Conservation (phyloP, 1,140 invertebrate genomes). For the Chlorops oryzae region DNA sequence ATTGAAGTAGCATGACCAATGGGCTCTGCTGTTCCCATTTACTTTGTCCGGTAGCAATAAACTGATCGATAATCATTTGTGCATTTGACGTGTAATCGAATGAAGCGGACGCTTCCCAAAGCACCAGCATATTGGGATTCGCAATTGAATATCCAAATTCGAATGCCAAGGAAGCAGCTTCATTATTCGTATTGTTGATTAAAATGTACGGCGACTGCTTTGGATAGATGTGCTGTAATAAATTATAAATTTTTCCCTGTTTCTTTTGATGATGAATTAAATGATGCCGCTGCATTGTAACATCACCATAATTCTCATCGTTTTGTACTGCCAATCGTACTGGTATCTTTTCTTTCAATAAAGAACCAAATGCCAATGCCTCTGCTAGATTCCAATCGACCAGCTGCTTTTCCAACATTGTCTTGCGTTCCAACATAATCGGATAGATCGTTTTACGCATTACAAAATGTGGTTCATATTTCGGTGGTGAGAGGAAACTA, state of each 20-base stretch:
- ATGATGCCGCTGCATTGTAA: slow-evolving; percentile 73
- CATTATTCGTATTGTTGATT: too few species aligned
- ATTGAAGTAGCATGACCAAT: too few species aligned
- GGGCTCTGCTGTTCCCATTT: too few species aligned
- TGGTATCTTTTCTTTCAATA: slow-evolving; percentile 57
- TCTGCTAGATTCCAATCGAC: slow-evolving; percentile 85
- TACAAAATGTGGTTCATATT: slow-evolving; percentile 52
- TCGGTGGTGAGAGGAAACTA: slow-evolving; percentile 61
- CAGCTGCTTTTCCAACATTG: slow-evolving; percentile 60
- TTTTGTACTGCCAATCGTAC: slow-evolving; percentile 75
- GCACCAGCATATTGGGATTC: too few species aligned
- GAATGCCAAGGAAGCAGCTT: too few species aligned
- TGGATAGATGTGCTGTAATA: slow-evolving; percentile 64
- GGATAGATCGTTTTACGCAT: slow-evolving; percentile 59
- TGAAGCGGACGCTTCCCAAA: too few species aligned
- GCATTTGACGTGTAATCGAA: too few species aligned
- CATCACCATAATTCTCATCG: slow-evolving; percentile 81
- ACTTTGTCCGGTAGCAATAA: too few species aligned
- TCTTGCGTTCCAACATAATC: slow-evolving; percentile 57
- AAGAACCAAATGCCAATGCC: slow-evolving; percentile 73
- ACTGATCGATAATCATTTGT: too few species aligned
- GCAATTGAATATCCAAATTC: too few species aligned
- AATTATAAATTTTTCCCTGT: slow-evolving; percentile 65
- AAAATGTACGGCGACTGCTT: too few species aligned
- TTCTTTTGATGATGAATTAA: slow-evolving; percentile 75